Evolutionary conservation across 1,140 invertebrate genomes (phyloP), one percentile per base, ranked within the genome.

Genomic region (Pseudomyrmex cubaensis): DNA sequence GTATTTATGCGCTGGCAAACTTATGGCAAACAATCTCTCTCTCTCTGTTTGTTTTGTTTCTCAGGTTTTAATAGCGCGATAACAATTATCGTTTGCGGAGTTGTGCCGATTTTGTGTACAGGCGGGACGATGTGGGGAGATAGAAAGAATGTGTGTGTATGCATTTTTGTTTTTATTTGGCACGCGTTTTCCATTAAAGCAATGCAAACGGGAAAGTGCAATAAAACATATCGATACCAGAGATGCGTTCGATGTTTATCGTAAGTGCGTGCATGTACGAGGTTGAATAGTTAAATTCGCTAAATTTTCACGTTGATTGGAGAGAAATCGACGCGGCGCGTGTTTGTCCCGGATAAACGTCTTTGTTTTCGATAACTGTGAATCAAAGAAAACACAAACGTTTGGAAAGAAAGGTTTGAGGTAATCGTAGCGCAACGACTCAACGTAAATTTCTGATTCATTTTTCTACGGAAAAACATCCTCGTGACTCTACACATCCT

Each of bases 151-250:
- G 35, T 35, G 35, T 35, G 35, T 35, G 35, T 35, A 35, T n/a
- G 50, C 35, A 9, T 35, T 50, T 44, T n/a, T 80, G 25, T 72
- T 80, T 80, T 80, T 80, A 72, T 70, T 80, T 46, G 44, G 20
- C 54, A 50, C 61, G 66, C 76, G 48, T 70, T 80, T 72, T 59
- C 66, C 54, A 70, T 69, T 78, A 78, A 70, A 8, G 56, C 46
- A 80, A 50, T 80, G 72, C 72, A 80, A 80, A 80, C 66, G 70
- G 76, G 56, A 25, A 46, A 59, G 54, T 17, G 15, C 56, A 54
- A 35, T 35, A 35, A 35, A 59, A 72, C 70, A 80, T 61, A 50
- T 80, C 54, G 66, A 72, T 80, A 50, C 76, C n/a, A 57, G 54
- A 80, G 61, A 61, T 72, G 64, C 64, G 12, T 59, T 69, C 1